Percentiles rank a stretch among this genome's conserved stretches.
Conservation (phyloP, 2,888 invertebrate genomes). For the Melieria crassipennis region DNA sequence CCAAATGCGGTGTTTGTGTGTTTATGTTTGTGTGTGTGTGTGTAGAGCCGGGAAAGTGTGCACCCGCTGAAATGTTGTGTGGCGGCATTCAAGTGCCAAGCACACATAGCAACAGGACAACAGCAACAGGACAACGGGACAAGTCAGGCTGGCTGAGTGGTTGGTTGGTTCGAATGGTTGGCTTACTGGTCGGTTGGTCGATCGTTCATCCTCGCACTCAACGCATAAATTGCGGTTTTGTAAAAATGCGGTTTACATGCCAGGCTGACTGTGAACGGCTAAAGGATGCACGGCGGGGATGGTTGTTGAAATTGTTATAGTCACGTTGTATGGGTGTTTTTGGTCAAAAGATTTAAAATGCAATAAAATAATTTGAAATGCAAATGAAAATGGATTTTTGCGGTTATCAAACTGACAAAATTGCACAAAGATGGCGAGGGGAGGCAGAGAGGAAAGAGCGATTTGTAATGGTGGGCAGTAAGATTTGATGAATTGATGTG, state of each 20-base stretch:
- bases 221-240: slow-evolving; percentile 28
- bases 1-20: too few relatives aligned
- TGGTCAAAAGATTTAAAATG: background rate
- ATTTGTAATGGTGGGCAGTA: too few relatives aligned
- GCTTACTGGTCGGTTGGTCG: too few relatives aligned
- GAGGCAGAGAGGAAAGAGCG: too few relatives aligned
- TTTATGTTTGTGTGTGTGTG: background rate
- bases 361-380: slow-evolving; percentile 15
- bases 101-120: background rate
- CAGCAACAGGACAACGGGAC: too few relatives aligned
- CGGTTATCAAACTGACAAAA: background rate
- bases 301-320: background rate
- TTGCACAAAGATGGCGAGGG: too few relatives aligned
- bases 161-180: too few relatives aligned
- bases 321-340: background rate
- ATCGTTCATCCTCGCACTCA: slow-evolving; percentile 7
- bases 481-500: too few relatives aligned
- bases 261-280: too few relatives aligned
- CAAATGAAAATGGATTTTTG: slow-evolving; percentile 21
- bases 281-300: background rate
- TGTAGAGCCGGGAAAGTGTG: background rate
- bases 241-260: slow-evolving; percentile 22
- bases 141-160: too few relatives aligned
- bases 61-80: background rate
- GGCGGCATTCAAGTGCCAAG: background rate